A percentile compares a stretch with the other conserved stretches of the same genome.
phyloP scores from a whole-genome alignment of 1,140 invertebrate genomes.

The Lucilia cuprina region DNA sequence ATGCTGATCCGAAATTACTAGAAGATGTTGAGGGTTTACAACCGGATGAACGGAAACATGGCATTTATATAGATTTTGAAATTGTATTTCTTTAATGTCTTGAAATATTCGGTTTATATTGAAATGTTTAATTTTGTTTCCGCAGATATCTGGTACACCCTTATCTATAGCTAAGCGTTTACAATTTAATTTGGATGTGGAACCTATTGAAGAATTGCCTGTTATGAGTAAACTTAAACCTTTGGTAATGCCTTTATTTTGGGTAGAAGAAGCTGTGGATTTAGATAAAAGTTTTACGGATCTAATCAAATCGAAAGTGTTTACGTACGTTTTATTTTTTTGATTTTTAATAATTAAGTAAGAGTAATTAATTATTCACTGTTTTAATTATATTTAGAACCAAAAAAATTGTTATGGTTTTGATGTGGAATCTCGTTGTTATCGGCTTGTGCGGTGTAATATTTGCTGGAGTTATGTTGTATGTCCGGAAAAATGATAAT shows the following conservation, averaged over 20 bases:
- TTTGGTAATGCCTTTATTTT: conserved; percentile 73
- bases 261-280: conserved; percentile 75
- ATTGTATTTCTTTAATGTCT: conserved; percentile 63
- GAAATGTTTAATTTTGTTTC: background rate
- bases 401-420: background rate
- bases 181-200: conserved; percentile 73
- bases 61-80: conserved; percentile 77
- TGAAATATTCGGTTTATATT: background rate
- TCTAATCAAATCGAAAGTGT: conserved; percentile 65
- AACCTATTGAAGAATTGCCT: conserved; percentile 69
- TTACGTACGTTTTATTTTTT: conserved; percentile 49
- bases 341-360: too few species aligned
- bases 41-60: conserved; percentile 74
- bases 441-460: background rate
- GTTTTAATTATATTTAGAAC: background rate
- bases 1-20: conserved; percentile 71
- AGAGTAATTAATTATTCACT: background rate
- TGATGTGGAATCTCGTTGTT: background rate
- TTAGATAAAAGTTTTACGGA: conserved; percentile 66
- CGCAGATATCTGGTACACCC: conserved; percentile 71
- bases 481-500: background rate
- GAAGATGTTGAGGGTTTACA: conserved; percentile 72
- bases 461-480: background rate
- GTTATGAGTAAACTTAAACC: conserved; percentile 70
- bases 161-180: conserved; percentile 71